phyloP scores from a whole-genome alignment of 23 tunicate genomes.

The Halocynthia roretzi region DNA sequence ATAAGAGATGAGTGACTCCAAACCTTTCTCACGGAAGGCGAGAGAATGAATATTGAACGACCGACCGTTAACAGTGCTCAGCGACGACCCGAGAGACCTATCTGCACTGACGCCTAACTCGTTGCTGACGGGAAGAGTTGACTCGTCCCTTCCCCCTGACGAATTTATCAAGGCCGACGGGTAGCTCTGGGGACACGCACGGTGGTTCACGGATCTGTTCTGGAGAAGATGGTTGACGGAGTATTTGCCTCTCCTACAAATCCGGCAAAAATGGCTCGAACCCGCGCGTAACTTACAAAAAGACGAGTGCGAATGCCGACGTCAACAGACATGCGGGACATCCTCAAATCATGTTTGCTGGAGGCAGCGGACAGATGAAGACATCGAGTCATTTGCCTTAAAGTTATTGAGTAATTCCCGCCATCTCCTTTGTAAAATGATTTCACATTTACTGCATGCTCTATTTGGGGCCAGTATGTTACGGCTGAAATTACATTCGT shows the following conservation, averaged over 20 bases:
- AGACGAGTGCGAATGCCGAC: constrained; percentile 12
- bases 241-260: constrained; percentile 26
- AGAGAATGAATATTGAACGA: constrained; percentile 36
- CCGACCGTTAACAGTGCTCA: constrained; percentile 26
- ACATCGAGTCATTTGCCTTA: too few species aligned
- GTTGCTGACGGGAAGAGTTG: constrained; percentile 15
- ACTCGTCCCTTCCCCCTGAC: constrained; percentile 24
- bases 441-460: too few species aligned
- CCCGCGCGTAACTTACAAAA: constrained; percentile 8
- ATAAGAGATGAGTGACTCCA: constrained; percentile 12
- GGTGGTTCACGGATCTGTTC: constrained; percentile 2
- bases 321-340: constrained; percentile 7
- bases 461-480: too few species aligned
- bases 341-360: constrained; percentile 32
- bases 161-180: constrained; percentile 22
- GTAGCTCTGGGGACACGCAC: constrained; percentile 17
- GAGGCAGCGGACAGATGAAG: neutral
- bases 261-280: constrained; percentile 38
- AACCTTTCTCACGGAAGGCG: constrained; percentile 25
- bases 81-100: constrained; percentile 30
- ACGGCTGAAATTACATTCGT: too few species aligned
- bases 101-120: constrained; percentile 26
- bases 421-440: too few species aligned
- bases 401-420: too few species aligned
- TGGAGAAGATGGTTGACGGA: constrained; percentile 26